Evolutionary conservation across 2,113 vertebrate genomes (phyloP).

Genomic region (Corvus moneduloides): DNA sequence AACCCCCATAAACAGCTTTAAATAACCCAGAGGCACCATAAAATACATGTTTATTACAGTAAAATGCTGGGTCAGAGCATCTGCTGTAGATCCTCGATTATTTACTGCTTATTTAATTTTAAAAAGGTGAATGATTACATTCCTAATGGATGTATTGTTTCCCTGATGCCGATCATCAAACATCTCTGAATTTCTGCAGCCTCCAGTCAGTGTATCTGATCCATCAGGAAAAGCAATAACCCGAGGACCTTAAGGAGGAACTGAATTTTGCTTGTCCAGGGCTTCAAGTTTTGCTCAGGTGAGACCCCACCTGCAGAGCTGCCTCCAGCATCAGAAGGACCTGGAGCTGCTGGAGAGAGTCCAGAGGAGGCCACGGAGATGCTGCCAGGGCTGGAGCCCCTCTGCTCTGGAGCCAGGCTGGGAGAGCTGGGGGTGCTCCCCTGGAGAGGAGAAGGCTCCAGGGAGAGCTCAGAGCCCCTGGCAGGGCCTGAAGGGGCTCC

Average conservation of each 20-base stretch:
- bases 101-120: not conserved
- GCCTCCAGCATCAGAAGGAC: not conserved
- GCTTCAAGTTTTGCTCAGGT: not conserved
- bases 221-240: not conserved
- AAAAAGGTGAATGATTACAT: not conserved
- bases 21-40: not conserved
- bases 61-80: not conserved
- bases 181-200: not conserved
- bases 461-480: not conserved
- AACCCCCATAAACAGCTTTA: not conserved
- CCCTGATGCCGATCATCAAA: fast-evolving
- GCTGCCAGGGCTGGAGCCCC: not conserved
- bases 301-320: not conserved
- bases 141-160: not conserved
- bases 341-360: fast-evolving
- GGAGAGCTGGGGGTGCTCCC: not conserved
- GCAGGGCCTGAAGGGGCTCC: not conserved
- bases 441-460: not conserved
- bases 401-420: not conserved
- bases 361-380: fast-evolving
- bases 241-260: not conserved
- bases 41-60: not conserved
- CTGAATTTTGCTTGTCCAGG: not conserved
- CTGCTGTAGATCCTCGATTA: not conserved
- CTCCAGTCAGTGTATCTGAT: not conserved